These are phyloP conservation scores for Decapterus maruadsi DNA, from an alignment of 2,797 vertebrate species.

Conservation along the genomic window DNA sequence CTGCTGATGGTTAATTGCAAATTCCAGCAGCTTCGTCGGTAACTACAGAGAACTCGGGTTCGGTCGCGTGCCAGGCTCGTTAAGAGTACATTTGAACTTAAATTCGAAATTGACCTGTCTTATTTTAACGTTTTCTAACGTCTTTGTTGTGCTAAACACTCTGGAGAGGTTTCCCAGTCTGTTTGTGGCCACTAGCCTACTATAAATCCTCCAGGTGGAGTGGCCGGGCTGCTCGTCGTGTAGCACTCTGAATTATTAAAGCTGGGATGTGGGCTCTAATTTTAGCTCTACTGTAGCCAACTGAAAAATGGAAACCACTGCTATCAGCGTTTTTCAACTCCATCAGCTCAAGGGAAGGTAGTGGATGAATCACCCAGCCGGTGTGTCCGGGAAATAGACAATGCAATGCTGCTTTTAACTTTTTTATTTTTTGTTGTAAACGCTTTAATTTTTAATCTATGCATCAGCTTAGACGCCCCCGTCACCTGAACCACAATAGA, in stretches of 20 bases:
- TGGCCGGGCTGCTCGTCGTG: not conserved
- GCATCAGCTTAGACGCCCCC: not conserved
- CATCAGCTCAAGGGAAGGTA: not conserved
- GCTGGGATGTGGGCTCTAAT: slow-evolving; percentile 10
- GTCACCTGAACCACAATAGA: not conserved
- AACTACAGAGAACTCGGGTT: not conserved
- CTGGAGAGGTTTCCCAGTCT: not conserved
- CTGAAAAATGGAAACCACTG: slow-evolving; percentile 3
- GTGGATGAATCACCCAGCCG: not conserved
- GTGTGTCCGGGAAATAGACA: no score
- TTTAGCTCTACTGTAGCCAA: slow-evolving; percentile 7
- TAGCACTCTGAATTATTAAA: slow-evolving; percentile 18
- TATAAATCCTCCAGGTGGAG: not conserved
- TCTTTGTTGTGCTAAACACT: not conserved
- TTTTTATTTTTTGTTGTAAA: not conserved
- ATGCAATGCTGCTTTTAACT: not conserved
- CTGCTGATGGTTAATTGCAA: not conserved
- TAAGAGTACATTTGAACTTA: not conserved
- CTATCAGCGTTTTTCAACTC: not conserved
- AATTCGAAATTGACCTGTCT: not conserved
- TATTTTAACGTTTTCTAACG: not conserved
- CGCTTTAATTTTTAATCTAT: not conserved
- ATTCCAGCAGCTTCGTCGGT: not conserved
- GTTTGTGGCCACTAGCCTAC: not conserved
- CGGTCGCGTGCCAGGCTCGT: rapidly evolving